Conservation (phyloP, 2,888 invertebrate species). For the Argyra leucocephala region DNA sequence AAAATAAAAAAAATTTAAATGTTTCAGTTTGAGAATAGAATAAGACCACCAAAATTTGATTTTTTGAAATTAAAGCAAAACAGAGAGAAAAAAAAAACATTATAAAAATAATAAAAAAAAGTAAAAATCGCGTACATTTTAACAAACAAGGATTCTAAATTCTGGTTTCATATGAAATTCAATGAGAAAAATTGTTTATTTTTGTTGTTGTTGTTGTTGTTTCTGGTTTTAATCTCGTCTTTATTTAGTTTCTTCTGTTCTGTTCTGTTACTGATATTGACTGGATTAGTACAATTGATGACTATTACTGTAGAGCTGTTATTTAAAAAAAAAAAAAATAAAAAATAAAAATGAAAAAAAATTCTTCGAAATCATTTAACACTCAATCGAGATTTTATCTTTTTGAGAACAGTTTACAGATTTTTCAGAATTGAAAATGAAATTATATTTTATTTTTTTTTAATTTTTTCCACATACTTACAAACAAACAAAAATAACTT, state of each 20-base stretch:
- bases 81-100: too few relatives aligned
- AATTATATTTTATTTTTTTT: neutral
- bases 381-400: neutral
- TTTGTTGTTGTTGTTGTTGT: neutral
- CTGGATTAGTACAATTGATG: too few relatives aligned
- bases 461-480: too few relatives aligned
- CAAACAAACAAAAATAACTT: too few relatives aligned
- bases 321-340: neutral
- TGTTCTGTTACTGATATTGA: too few relatives aligned
- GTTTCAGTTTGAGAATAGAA: neutral
- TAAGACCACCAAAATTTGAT: neutral
- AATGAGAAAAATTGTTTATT: neutral
- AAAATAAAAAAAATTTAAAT: neutral
- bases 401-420: neutral
- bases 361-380: conserved; percentile 1
- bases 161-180: neutral
- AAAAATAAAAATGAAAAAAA: neutral
- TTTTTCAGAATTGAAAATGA: neutral
- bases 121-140: too few relatives aligned
- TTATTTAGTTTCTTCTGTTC: too few relatives aligned
- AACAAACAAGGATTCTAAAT: too few relatives aligned
- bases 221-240: neutral
- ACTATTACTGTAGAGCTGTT: neutral
- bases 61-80: too few relatives aligned
- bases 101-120: too few relatives aligned